These are phyloP conservation scores for Dendronephthya gigantea DNA, from an alignment of 64 coral and sea anemone genomes.

Conservation along the genomic window DNA sequence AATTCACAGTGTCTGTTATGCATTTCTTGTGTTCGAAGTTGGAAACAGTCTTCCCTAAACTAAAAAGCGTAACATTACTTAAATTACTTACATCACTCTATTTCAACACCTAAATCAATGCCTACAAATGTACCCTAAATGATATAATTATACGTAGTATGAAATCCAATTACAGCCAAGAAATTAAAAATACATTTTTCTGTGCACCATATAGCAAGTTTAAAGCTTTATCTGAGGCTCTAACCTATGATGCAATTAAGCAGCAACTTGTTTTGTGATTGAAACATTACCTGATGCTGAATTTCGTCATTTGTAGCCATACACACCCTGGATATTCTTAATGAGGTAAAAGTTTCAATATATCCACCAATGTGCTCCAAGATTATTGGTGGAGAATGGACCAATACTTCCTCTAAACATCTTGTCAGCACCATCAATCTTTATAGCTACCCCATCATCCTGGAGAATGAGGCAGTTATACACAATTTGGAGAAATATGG, in stretches of 20 bases:
- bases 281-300: background rate
- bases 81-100: too few relatives aligned
- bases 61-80: background rate
- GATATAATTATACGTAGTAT: too few relatives aligned
- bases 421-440: background rate
- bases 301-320: background rate
- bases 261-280: too few relatives aligned
- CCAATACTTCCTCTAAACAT: background rate
- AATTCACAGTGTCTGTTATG: background rate
- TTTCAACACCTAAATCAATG: too few relatives aligned
- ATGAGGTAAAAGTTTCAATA: background rate
- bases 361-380: slow-evolving; percentile 1
- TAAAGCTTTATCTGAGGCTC: too few relatives aligned
- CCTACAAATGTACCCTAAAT: too few relatives aligned
- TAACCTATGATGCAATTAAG: too few relatives aligned
- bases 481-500: background rate
- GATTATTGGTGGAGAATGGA: background rate
- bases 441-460: background rate
- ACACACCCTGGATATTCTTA: background rate
- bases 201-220: too few relatives aligned
- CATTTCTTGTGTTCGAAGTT: background rate
- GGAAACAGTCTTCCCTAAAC: background rate
- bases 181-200: too few relatives aligned
- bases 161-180: too few relatives aligned
- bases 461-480: background rate